Base-by-base conservation (phyloP, 1,140 invertebrate species). In the Cotesia glomerata region DNA sequence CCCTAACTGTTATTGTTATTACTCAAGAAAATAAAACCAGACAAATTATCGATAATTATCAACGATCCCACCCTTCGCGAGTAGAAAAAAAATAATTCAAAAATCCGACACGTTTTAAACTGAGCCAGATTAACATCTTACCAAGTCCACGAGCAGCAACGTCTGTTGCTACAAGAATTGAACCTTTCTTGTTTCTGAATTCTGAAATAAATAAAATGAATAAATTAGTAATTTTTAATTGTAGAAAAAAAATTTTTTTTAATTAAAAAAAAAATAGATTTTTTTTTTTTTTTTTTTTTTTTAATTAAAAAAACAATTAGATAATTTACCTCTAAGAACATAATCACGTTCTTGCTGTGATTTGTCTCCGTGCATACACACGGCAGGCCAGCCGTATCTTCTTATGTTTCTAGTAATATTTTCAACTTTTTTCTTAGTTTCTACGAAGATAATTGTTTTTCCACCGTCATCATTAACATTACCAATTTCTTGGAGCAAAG, bases 281-380 rank as follows among this genome's bases (percentile, higher is more conserved):
- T n/a, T n/a, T n/a, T n/a, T n/a, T n/a, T n/a, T n/a, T n/a, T n/a
- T n/a, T n/a, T n/a, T n/a, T 67, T 69, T 68, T 59, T 56, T 54
- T 65, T 59, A 59, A 56, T 34, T 13, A 14, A 61, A 36, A 4
- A 54, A 54, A 0, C 4, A 66, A 39, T 14, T 56, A 49, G 4
- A 66, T 62, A 75, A 56, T 75, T 26, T 86, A 92, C 92, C 92
- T 88, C 93, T 92, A 62, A 99, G 89, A 69, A 98, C 96, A 91
- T 95, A 96, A 89, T 99, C 97, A 85, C 98, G 90, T 86, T 99
- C 97, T 84, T 94, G 94, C 84, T 99, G 98, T 61, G 95, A 95
- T 88, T 99, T 99, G 84, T 99, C 97, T 71, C 97, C 97, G 84
- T 99, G 97, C 91, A 99, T 99, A 85, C 95, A 93, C 79, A 97